These are phyloP conservation scores for Larimichthys crocea DNA, from an alignment of 2,113 vertebrate genomes.

Conservation along the genomic window DNA sequence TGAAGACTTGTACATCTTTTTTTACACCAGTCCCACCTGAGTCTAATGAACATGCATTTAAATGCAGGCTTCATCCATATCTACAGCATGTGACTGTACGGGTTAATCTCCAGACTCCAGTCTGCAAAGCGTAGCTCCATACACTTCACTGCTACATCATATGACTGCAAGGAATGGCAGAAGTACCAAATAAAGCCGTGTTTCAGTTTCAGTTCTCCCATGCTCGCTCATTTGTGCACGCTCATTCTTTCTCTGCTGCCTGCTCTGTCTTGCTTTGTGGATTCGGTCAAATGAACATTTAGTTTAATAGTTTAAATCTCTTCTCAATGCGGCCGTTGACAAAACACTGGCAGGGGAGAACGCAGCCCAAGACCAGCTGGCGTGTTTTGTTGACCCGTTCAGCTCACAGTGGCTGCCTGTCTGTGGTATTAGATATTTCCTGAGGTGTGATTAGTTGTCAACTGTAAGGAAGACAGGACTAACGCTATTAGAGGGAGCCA, in stretches of 20 bases:
- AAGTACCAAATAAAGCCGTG: neutral
- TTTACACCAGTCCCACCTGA: neutral
- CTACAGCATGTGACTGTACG: neutral
- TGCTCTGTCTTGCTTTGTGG: neutral
- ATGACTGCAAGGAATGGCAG: neutral
- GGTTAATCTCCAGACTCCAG: neutral
- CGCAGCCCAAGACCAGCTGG: neutral
- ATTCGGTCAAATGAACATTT: constrained; percentile 1
- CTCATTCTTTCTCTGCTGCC: neutral
- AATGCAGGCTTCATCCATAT: neutral
- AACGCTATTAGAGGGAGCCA: neutral
- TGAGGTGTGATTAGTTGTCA: neutral
- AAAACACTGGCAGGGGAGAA: neutral
- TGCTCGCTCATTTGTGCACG: neutral
- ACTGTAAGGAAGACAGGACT: neutral
- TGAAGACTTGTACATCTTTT: neutral
- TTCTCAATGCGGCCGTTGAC: neutral
- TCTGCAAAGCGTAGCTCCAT: neutral
- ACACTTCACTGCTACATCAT: neutral
- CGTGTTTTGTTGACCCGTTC: neutral
- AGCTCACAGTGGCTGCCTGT: neutral
- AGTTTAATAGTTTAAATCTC: neutral
- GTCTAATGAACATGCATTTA: neutral
- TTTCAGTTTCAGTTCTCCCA: constrained; percentile 37
- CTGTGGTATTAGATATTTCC: neutral